A percentile compares a stretch with the other conserved stretches of the same genome.
Conservation (phyloP, 1,140 invertebrate genomes). For the Dreissena rostriformis region DNA sequence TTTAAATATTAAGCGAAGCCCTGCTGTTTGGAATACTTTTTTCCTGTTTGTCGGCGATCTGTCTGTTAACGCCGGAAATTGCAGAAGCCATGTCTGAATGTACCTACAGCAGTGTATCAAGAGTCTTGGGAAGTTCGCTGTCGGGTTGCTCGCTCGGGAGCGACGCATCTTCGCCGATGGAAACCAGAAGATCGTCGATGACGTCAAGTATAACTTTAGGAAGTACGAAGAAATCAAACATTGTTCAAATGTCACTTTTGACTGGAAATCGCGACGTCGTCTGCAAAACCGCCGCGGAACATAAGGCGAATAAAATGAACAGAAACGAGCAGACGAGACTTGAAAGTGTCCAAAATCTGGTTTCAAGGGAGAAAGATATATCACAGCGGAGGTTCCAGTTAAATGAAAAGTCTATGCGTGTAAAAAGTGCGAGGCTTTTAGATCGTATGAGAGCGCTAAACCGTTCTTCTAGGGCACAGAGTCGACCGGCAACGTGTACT, state of each 20-base stretch:
- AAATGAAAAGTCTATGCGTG: constrained; percentile 29
- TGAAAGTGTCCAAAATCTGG: constrained; percentile 8
- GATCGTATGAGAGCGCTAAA: constrained; percentile 1
- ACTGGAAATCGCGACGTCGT: constrained; percentile 34
- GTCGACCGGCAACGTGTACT: no score
- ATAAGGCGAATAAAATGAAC: constrained; percentile 51
- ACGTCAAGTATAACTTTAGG: no score
- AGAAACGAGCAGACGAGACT: constrained; percentile 44
- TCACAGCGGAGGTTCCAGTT: constrained; percentile 11
- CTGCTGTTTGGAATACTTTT: no score
- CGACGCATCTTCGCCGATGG: not conserved
- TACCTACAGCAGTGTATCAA: constrained; percentile 19
- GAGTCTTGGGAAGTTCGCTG: constrained; percentile 27
- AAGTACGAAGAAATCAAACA: no score
- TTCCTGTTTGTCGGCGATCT: no score
- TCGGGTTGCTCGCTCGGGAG: not conserved
- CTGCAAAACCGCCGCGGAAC: constrained; percentile 50
- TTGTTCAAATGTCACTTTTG: constrained; percentile 5
- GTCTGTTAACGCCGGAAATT: no score
- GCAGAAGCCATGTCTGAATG: not conserved
- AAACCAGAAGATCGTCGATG: not conserved
- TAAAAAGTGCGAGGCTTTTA: constrained; percentile 33
- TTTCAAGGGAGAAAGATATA: constrained; percentile 47
- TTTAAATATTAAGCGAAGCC: no score
- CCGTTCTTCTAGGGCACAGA: not conserved